Evolutionary conservation across 2,113 vertebrate genomes (phyloP).

Genomic region (Scophthalmus maximus): DNA sequence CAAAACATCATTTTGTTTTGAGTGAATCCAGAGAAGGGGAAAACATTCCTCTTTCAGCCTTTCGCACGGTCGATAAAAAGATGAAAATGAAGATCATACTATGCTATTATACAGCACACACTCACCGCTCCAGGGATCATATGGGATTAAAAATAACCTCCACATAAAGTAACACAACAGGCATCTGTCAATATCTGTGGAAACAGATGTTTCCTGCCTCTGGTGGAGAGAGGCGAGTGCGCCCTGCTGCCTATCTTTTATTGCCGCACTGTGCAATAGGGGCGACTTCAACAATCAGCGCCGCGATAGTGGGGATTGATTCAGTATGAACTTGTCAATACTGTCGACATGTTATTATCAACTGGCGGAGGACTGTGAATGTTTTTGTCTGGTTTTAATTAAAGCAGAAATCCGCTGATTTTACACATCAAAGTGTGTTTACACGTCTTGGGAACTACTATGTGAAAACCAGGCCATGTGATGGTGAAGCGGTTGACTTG

Average conservation of each 20-base stretch:
- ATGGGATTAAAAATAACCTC: constrained; percentile 46
- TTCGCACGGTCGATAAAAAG: not conserved
- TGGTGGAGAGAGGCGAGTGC: constrained; percentile 27
- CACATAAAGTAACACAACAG: constrained; percentile 52
- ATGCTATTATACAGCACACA: constrained; percentile 26
- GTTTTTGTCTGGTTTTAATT: not conserved
- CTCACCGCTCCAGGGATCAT: constrained; percentile 21
- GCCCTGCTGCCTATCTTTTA: constrained; percentile 40
- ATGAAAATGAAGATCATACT: constrained; percentile 15
- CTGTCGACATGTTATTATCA: not conserved
- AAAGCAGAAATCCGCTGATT: not conserved
- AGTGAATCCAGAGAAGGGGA: not conserved
- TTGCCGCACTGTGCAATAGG: constrained; percentile 16
- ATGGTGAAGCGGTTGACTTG: not conserved
- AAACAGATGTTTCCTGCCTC: constrained; percentile 60
- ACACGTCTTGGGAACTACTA: not conserved
- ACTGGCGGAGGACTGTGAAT: no score
- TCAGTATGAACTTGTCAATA: not conserved
- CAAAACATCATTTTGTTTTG: not conserved
- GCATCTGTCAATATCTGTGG: constrained; percentile 54
- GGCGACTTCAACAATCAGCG: not conserved
- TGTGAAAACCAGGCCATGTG: no score
- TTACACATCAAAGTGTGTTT: not conserved
- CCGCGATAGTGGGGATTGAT: not conserved
- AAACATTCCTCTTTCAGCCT: not conserved